Percentiles rank a stretch among this genome's conserved stretches.
These are phyloP conservation scores for Orthosia cruda DNA, from an alignment of 2,888 invertebrate genomes.

Conservation along the genomic window DNA sequence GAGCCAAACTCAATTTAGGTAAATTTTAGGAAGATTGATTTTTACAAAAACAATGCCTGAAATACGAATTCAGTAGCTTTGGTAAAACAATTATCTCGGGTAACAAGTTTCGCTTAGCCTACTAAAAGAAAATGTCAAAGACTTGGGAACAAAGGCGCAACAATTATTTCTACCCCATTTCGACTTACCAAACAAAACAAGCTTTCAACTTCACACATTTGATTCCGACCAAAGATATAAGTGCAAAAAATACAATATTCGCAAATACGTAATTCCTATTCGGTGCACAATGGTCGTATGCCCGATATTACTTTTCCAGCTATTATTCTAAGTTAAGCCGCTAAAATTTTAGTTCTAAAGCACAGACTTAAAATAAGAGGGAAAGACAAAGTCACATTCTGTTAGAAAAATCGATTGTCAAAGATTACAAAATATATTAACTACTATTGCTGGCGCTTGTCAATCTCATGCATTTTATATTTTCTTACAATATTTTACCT, in stretches of 20 bases:
- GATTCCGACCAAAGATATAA: conserved; percentile 27
- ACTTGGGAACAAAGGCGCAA: background rate
- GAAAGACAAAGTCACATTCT: too few relatives aligned
- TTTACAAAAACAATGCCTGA: background rate
- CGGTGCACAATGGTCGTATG: conserved; percentile 21
- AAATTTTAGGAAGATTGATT: too few relatives aligned
- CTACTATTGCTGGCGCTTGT: too few relatives aligned
- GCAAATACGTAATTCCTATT: conserved; percentile 44
- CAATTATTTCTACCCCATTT: conserved; percentile 8
- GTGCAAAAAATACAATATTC: conserved; percentile 37
- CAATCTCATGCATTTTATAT: too few relatives aligned
- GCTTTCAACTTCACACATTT: conserved; percentile 12
- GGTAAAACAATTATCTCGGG: background rate
- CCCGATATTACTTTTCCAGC: conserved; percentile 48
- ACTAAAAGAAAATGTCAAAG: background rate
- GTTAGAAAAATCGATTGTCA: too few relatives aligned
- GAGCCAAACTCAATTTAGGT: too few relatives aligned
- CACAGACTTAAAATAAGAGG: background rate
- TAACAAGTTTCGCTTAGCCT: conserved; percentile 1
- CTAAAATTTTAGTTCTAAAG: conserved; percentile 44
- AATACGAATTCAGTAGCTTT: background rate
- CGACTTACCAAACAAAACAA: conserved; percentile 28
- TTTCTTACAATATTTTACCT: too few relatives aligned
- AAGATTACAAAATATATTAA: too few relatives aligned
- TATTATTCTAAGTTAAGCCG: conserved; percentile 40